Percentiles rank a stretch among this genome's conserved stretches.
These are phyloP conservation scores for Neuroterus valhalla DNA, from an alignment of 1,140 invertebrate genomes.

Conservation along the genomic window DNA sequence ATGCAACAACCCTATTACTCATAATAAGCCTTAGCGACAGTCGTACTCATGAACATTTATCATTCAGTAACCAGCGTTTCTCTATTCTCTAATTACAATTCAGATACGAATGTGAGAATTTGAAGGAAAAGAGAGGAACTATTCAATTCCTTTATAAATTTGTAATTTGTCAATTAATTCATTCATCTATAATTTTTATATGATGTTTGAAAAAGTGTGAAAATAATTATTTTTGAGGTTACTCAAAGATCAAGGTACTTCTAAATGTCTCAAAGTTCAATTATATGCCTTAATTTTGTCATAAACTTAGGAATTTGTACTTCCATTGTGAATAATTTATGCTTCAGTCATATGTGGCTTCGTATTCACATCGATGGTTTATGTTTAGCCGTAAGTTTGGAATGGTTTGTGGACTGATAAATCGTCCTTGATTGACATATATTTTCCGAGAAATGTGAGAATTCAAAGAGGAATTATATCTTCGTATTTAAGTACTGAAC, in stretches of 20 bases:
- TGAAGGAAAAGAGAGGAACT: constrained; percentile 24
- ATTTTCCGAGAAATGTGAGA: background rate
- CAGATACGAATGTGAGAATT: background rate
- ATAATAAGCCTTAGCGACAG: constrained; percentile 9
- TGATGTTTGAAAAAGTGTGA: too few species aligned
- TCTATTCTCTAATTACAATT: too few species aligned
- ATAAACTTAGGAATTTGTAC: background rate
- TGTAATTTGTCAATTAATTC: too few species aligned
- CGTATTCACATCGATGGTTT: constrained; percentile 8
- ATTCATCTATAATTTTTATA: too few species aligned
- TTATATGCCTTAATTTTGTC: background rate
- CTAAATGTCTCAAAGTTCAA: background rate
- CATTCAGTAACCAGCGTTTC: background rate
- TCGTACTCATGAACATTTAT: background rate
- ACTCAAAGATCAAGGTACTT: constrained; percentile 7
- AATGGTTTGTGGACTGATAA: constrained; percentile 22
- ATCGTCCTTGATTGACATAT: constrained; percentile 21
- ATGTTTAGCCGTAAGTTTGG: constrained; percentile 17
- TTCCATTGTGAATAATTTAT: background rate
- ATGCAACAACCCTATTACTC: background rate
- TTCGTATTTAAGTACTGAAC: background rate
- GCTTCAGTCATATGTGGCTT: background rate
- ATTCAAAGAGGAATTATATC: background rate
- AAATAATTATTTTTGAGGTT: constrained; percentile 18
- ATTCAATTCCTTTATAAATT: constrained; percentile 37